Evolutionary conservation across 2,888 invertebrate genomes (phyloP).

Genomic region (Trichogramma evanescens): DNA sequence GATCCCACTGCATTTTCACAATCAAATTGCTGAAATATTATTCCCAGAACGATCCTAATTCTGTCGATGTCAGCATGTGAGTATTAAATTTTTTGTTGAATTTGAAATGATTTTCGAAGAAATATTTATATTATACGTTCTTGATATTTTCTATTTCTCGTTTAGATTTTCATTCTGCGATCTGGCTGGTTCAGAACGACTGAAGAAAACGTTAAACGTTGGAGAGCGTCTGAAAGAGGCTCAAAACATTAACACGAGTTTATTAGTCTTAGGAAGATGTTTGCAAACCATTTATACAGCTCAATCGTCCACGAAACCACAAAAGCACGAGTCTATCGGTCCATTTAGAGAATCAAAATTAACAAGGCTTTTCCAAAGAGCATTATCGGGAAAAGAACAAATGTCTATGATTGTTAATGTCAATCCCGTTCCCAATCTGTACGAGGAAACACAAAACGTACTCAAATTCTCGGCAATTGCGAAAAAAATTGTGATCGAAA

Average conservation of each 20-base stretch:
- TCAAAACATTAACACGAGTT: conserved; percentile 82
- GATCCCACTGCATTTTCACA: conserved; percentile 87
- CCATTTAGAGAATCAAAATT: conserved; percentile 83
- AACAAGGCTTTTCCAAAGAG: conserved; percentile 77
- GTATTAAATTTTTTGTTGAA: conserved; percentile 18
- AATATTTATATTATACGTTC: neutral
- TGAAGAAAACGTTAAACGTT: conserved; percentile 71
- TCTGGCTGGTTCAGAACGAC: conserved; percentile 85
- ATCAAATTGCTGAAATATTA: conserved; percentile 67
- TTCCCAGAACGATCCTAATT: conserved; percentile 31
- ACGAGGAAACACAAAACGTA: conserved; percentile 79
- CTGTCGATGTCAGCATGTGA: conserved; percentile 39
- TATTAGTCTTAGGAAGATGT: conserved; percentile 78
- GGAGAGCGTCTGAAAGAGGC: conserved; percentile 81
- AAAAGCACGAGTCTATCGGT: conserved; percentile 35
- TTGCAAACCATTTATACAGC: conserved; percentile 57
- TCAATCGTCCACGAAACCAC: conserved; percentile 30
- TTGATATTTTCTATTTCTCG: conserved; percentile 11
- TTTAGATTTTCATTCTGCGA: conserved; percentile 75
- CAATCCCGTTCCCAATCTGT: conserved; percentile 67
- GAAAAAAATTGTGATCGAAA: conserved; percentile 53
- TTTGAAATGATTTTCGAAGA: neutral
- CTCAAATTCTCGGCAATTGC: conserved; percentile 81
- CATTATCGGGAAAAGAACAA: conserved; percentile 66
- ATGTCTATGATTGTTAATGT: conserved; percentile 85